Evolutionary conservation across 2,113 vertebrate genomes (phyloP).

Genomic region (Nematolebias whitei): DNA sequence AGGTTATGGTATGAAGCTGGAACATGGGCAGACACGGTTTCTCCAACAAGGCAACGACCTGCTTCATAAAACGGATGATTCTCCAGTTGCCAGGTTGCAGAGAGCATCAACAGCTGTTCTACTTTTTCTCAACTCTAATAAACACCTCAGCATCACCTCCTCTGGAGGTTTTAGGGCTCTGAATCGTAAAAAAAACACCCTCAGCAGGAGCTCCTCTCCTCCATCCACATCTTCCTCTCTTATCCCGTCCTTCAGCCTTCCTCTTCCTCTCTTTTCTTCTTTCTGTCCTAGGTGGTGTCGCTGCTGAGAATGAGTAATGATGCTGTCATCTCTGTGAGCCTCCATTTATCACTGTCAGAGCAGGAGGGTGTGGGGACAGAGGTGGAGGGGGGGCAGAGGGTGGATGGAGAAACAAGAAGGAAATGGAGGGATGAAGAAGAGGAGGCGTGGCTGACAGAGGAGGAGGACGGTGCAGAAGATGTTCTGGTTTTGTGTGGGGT

Average conservation of each 20-base stretch:
- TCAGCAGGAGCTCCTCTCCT: constrained; percentile 31
- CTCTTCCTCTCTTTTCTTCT: constrained; percentile 32
- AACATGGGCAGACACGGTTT: too few relatives aligned
- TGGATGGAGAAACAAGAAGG: constrained; percentile 56
- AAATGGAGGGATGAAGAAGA: constrained; percentile 40
- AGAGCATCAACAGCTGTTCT: constrained; percentile 37
- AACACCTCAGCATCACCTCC: constrained; percentile 28
- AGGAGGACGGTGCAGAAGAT: constrained; percentile 12
- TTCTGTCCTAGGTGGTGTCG: constrained; percentile 68
- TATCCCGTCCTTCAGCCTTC: constrained; percentile 66
- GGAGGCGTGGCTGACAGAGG: constrained; percentile 35
- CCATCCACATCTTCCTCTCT: constrained; percentile 36
- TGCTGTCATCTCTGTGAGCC: constrained; percentile 76
- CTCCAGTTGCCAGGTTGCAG: neutral
- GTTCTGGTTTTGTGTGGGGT: constrained; percentile 32
- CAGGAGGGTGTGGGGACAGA: constrained; percentile 37
- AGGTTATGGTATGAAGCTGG: too few relatives aligned
- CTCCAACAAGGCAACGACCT: neutral
- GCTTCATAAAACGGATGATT: neutral
- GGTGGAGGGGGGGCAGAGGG: constrained; percentile 16
- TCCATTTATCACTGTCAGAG: constrained; percentile 75
- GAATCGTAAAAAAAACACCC: constrained; percentile 33
- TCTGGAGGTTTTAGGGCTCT: constrained; percentile 35
- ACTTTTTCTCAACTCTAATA: constrained; percentile 47
- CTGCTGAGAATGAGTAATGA: constrained; percentile 79